These are phyloP conservation scores for Agapostemon virescens DNA, from an alignment of 2,888 invertebrate species.

Conservation along the genomic window DNA sequence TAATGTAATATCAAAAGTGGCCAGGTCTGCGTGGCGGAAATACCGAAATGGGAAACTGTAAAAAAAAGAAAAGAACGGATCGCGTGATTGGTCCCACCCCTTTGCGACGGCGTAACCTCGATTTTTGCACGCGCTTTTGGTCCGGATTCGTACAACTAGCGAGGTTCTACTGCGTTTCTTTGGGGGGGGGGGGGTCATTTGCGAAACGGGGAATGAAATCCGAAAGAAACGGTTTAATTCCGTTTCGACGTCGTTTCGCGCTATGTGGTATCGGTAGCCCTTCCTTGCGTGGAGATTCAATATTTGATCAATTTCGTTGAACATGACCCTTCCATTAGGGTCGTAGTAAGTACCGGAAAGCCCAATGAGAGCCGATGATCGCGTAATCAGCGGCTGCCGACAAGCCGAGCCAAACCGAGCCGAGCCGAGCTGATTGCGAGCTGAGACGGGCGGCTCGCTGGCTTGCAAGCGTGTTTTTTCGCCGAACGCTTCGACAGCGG, in stretches of 20 bases:
- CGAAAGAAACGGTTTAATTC: neutral
- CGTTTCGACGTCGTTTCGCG: neutral
- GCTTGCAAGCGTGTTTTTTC: conserved; percentile 7
- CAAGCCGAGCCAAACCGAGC: neutral
- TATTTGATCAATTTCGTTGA: conserved; percentile 17
- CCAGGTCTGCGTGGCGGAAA: no score
- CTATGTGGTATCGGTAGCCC: neutral
- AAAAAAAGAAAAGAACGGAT: no score
- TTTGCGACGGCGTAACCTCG: no score
- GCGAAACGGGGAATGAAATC: neutral
- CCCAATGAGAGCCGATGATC: conserved; percentile 3
- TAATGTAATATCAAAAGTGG: no score
- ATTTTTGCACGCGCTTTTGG: no score
- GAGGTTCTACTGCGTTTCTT: neutral
- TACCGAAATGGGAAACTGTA: no score
- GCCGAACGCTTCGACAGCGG: conserved; percentile 48
- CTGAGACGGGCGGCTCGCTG: neutral
- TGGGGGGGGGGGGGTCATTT: no score
- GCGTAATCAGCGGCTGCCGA: neutral
- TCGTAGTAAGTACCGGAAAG: neutral
- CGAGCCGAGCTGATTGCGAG: neutral
- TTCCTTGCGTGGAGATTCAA: conserved; percentile 9
- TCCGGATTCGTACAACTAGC: neutral
- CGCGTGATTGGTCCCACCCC: no score
- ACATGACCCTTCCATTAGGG: conserved; percentile 2